Percentiles rank a stretch among this genome's conserved stretches.
Conservation (phyloP, 2,113 vertebrate species). For the Chionodraco myersi region DNA sequence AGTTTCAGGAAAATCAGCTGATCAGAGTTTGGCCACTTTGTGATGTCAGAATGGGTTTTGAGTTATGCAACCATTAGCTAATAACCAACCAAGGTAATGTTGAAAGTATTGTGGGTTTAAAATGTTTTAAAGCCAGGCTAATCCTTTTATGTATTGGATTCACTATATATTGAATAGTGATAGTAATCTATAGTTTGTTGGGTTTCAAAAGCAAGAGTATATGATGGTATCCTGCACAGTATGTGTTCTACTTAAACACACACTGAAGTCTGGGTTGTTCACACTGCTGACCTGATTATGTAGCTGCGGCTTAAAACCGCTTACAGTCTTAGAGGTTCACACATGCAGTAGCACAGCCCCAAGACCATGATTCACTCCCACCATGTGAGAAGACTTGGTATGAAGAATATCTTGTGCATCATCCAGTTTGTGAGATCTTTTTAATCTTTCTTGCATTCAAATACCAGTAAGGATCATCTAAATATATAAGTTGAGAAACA, state of each 20-base stretch:
- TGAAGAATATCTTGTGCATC: not conserved
- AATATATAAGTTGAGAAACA: too few species aligned
- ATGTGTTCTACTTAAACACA: not conserved
- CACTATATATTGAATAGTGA: not conserved
- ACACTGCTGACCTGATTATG: conserved; percentile 59
- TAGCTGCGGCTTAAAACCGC: conserved; percentile 35
- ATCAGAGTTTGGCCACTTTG: too few species aligned
- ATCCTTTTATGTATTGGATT: too few species aligned
- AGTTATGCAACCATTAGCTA: too few species aligned
- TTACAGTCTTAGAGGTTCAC: conserved; percentile 4
- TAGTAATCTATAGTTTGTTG: not conserved
- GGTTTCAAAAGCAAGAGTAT: not conserved
- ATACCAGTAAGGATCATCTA: not conserved
- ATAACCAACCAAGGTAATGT: not conserved
- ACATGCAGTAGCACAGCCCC: not conserved
- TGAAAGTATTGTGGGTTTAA: not conserved
- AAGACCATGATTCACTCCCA: conserved; percentile 4
- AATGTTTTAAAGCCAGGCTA: too few species aligned
- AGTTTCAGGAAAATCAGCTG: too few species aligned
- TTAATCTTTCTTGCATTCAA: not conserved
- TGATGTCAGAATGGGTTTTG: too few species aligned
- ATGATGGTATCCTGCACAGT: not conserved
- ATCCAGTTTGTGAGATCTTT: not conserved
- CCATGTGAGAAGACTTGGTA: not conserved
- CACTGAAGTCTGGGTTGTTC: conserved; percentile 7